Percentiles rank a stretch among this genome's conserved stretches.
Evolutionary conservation across 2,888 invertebrate genomes (phyloP).

Genomic region (Xylota sylvarum): DNA sequence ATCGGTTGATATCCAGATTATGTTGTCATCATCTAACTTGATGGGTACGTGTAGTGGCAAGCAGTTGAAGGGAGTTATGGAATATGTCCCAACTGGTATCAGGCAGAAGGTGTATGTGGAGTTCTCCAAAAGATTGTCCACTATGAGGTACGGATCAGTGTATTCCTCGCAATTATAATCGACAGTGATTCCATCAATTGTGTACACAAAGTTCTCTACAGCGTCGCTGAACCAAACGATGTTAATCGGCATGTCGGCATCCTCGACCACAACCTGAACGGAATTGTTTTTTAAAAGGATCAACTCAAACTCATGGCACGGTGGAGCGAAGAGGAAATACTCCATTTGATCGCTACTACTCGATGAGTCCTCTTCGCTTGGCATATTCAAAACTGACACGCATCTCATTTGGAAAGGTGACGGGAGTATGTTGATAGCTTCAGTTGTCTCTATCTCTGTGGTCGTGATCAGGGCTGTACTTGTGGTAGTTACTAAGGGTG

Average conservation of each 20-base stretch:
- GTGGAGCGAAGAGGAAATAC: constrained; percentile 79
- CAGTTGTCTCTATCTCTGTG: neutral
- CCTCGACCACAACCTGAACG: constrained; percentile 78
- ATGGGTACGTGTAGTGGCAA: constrained; percentile 81
- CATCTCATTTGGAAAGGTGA: constrained; percentile 54
- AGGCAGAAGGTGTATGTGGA: constrained; percentile 82
- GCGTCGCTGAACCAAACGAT: constrained; percentile 82
- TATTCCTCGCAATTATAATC: constrained; percentile 81
- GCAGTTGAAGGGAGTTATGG: constrained; percentile 82
- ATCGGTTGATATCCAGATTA: constrained; percentile 78
- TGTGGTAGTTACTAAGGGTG: neutral
- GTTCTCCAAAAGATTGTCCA: constrained; percentile 79
- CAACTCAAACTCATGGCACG: constrained; percentile 79
- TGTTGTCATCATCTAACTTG: constrained; percentile 4
- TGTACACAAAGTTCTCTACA: constrained; percentile 46
- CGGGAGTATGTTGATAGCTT: neutral
- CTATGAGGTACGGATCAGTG: constrained; percentile 78
- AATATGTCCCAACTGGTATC: constrained; percentile 72
- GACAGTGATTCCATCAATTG: constrained; percentile 45
- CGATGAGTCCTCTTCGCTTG: neutral
- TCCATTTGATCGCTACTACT: constrained; percentile 39
- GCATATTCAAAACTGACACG: constrained; percentile 9
- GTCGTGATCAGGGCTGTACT: neutral
- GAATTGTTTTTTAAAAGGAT: constrained; percentile 78
- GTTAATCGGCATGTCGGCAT: constrained; percentile 74